Base-by-base conservation (phyloP, 2,888 invertebrate species). In the Oscheius sp. region DNA sequence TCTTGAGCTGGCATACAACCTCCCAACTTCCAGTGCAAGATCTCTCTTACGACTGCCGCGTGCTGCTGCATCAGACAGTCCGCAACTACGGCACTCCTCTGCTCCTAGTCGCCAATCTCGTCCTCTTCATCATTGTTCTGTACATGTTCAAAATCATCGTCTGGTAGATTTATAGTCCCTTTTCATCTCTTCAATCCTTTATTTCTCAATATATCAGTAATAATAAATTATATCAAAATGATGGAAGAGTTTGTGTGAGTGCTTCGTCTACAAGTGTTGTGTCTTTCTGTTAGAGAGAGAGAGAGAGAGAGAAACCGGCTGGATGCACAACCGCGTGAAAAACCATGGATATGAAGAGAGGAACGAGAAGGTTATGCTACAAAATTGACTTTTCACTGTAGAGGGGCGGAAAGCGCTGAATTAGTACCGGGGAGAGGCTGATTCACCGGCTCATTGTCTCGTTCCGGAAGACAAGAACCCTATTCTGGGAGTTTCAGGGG, bases 41-140 rank as follows among this genome's bases (percentile, higher is more conserved):
- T 58, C 65, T 78, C 0, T 65, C 76, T n/a, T 81, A 81, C 68
- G 81, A 81, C 63, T 75, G 79, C 11, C 81, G 79, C 55, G 4
- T 81, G 55, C 59, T 78, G 21, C 68, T 77, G 50, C 74, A 78
- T 62, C 76, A 75, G 37, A 66, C 62, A n/a, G 73, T 73, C 51
- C 75, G 78, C 37, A 73, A 55, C 7, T 74, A 81, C 53, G 70
- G 74, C 29, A 79, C 79, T 1, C 59, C 75, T 5, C 74, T 81
- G 21, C 76, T 78, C 13, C 57, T 79, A 51, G 55, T 65, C 66
- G 51, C 70, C 60, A 81, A 79, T 51, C 32, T 79, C 60, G 59
- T 68, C 51, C 72, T 81, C 7, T 58, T 79, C 50, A 37, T 78
- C n/a, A 60, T 79, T 48, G 73, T 78, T 63, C 68, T 81, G 53